Percentiles rank a stretch among this genome's conserved stretches.
phyloP scores from a whole-genome alignment of 2,888 invertebrate species.

The Drosophila histrio region DNA sequence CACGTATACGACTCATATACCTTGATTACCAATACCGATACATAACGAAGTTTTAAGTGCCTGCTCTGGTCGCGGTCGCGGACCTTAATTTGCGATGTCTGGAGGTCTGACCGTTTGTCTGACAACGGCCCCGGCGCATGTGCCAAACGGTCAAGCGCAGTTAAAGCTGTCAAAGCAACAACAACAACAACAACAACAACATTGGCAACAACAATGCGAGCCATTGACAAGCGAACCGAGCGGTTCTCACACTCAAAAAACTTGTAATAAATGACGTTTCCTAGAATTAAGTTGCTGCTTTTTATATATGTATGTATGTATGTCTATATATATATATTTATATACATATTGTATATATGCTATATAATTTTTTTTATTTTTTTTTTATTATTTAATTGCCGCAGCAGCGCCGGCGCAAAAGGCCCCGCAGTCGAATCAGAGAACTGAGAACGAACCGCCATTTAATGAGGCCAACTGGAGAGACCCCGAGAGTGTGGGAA shows the following conservation, averaged over 20 bases:
- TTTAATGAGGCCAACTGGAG: slow-evolving; percentile 73
- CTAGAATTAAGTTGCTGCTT: slow-evolving; percentile 64
- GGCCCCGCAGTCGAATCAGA: slow-evolving; percentile 44
- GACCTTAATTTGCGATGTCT: slow-evolving; percentile 76
- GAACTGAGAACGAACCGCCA: slow-evolving; percentile 54
- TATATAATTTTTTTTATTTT: slow-evolving; percentile 30
- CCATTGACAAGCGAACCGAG: slow-evolving; percentile 72
- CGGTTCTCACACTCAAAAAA: slow-evolving; percentile 76
- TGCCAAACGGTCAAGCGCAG: slow-evolving; percentile 79
- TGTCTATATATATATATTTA: slow-evolving; percentile 1
- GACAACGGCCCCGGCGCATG: slow-evolving; percentile 67
- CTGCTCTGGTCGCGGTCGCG: slow-evolving; percentile 67
- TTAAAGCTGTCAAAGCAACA: slow-evolving; percentile 73
- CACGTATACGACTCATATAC: slow-evolving; percentile 17
- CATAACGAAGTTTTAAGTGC: slow-evolving; percentile 62
- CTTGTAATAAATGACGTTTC: slow-evolving; percentile 78
- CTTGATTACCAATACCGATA: slow-evolving; percentile 49
- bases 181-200: slow-evolving; percentile 29
- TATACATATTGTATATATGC: slow-evolving; percentile 6
- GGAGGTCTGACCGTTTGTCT: slow-evolving; percentile 42
- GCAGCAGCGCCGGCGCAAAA: slow-evolving; percentile 73
- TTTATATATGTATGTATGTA: slow-evolving; percentile 2
- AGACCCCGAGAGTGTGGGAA: slow-evolving; percentile 76
- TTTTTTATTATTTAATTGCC: slow-evolving; percentile 77
- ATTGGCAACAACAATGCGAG: slow-evolving; percentile 57